A percentile compares a stretch with the other conserved stretches of the same genome.
phyloP scores from a whole-genome alignment of 2,113 vertebrate genomes.

The Vidua macroura region DNA sequence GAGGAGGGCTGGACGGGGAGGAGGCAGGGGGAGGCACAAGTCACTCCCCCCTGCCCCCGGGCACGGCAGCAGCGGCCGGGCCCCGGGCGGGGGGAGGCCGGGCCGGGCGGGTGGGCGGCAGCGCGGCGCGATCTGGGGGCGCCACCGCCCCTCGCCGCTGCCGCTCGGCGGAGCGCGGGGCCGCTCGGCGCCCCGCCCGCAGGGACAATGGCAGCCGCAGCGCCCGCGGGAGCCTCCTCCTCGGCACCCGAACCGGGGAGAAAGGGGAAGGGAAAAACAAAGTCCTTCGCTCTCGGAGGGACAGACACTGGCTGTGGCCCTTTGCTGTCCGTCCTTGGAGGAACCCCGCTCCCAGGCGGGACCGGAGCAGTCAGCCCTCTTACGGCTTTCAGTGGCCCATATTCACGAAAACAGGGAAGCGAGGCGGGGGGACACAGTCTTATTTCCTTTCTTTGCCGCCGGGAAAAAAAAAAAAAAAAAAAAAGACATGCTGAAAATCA shows the following conservation, averaged over 20 bases:
- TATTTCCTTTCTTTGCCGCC: not conserved
- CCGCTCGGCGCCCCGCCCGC: not conserved
- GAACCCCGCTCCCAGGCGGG: not conserved
- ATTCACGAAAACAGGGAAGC: not conserved
- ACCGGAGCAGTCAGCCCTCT: not conserved
- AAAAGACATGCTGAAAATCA: not conserved
- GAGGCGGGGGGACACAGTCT: not conserved
- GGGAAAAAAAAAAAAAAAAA: not conserved
- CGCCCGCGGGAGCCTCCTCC: not conserved
- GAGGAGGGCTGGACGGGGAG: no score
- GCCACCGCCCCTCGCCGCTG: not conserved
- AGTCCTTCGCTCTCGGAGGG: not conserved
- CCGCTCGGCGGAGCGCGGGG: not conserved
- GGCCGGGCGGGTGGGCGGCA: not conserved
- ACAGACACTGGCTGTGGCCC: not conserved
- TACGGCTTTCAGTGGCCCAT: not conserved
- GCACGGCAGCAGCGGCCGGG: no score
- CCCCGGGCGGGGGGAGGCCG: no score
- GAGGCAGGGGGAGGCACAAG: no score
- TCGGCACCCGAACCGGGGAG: not conserved
- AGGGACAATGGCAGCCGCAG: slow-evolving; percentile 28
- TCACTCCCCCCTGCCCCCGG: no score
- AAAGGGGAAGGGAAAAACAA: not conserved
- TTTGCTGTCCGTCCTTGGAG: not conserved
- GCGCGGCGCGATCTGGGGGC: not conserved